phyloP scores from a whole-genome alignment of 2,888 invertebrate genomes.

The Minunthozetes semirufus region DNA sequence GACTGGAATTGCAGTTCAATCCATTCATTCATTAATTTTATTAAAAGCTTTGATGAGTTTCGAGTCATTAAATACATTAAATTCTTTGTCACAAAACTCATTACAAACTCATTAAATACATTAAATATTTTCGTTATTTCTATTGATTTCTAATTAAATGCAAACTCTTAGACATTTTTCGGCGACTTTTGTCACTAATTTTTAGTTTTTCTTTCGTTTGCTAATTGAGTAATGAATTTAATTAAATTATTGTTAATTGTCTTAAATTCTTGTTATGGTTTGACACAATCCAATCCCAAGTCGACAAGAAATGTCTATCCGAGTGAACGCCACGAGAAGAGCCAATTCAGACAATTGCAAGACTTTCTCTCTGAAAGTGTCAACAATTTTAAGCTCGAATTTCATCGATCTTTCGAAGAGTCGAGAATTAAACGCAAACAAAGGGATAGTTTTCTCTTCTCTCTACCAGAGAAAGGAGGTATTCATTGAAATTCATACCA shows the following conservation, averaged over 20 bases:
- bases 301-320: not conserved
- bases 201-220: not conserved
- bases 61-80: too few relatives aligned
- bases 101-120: too few relatives aligned
- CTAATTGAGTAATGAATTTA: not conserved
- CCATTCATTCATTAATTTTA: too few relatives aligned
- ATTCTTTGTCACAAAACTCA: too few relatives aligned
- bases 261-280: not conserved
- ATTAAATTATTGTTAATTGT: not conserved
- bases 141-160: too few relatives aligned
- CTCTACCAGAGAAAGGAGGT: constrained; percentile 12
- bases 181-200: not conserved
- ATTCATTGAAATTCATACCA: not conserved
- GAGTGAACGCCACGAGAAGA: not conserved
- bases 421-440: constrained; percentile 13
- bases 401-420: constrained; percentile 22
- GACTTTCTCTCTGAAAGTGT: constrained; percentile 14
- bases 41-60: too few relatives aligned
- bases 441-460: constrained; percentile 6
- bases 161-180: too few relatives aligned
- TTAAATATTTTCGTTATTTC: too few relatives aligned
- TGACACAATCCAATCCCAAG: not conserved
- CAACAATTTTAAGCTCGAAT: constrained; percentile 21
- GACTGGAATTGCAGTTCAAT: too few relatives aligned
- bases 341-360: constrained; percentile 7